Evolutionary conservation across 2,888 invertebrate genomes (phyloP), one percentile per base, ranked within the genome.

Genomic region (Boloria euphrosyne): DNA sequence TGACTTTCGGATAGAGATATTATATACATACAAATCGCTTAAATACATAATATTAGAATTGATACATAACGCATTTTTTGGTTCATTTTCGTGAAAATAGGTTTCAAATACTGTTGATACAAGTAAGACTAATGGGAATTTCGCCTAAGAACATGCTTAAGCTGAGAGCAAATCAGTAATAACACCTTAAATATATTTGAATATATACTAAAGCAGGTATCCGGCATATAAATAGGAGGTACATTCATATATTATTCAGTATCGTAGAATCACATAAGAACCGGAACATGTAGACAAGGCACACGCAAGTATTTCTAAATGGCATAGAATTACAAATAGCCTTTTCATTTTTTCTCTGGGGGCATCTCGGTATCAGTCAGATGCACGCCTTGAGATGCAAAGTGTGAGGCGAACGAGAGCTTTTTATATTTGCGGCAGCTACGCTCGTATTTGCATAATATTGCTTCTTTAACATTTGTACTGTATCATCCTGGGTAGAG

Each of bases 321-420:
- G 86, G 85, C 87, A 87, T 87, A 86, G 89, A 90, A 89, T 89
- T 90, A 88, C 89, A 90, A 91, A 90, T 90, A 81, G 82, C 83
- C 83, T 85, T 88, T 89, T 84, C 83, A 87, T 87, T 90, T 90
- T 89, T 90, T 87, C 87, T 89, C 88, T 78, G 75, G 87, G 84
- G 89, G 87, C 86, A 86, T 85, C 83, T 80, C 82, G 74, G 86
- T 87, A 90, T 88, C 87, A 87, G 86, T 87, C 81, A 85, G 83
- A 85, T 91, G 90, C 90, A 90, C 81, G 68, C 91, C 91, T 91
- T 91, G 90, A 89, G 88, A 91, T 92, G 90, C 91, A 91, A 91
- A 91, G 90, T 89, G 87, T 80, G 86, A 84, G 85, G 81, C 76
- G 78, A 86, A 81, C 84, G 85, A 81, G 87, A 83, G 87, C 87